phyloP scores from a whole-genome alignment of 2,888 invertebrate species.

The Hydraecia micacea region DNA sequence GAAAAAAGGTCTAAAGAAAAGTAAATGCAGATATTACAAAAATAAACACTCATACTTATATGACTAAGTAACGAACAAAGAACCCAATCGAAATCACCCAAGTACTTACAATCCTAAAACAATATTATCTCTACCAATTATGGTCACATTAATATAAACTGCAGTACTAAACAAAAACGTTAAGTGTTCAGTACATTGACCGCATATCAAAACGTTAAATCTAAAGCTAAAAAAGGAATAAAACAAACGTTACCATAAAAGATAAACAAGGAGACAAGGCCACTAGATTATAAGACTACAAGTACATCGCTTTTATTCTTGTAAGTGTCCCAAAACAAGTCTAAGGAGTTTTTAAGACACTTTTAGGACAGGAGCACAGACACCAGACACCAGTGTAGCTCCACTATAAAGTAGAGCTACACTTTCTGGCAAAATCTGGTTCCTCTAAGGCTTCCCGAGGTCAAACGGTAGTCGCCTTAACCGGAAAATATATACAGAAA shows the following conservation, averaged over 20 bases:
- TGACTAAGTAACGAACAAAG: slow-evolving; percentile 16
- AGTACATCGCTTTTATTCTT: neutral
- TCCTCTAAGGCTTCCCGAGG: neutral
- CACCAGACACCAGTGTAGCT: neutral
- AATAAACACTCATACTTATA: slow-evolving; percentile 10
- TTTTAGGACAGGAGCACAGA: neutral
- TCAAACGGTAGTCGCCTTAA: slow-evolving; percentile 1
- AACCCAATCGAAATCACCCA: slow-evolving; percentile 23
- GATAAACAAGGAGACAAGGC: slow-evolving; percentile 22
- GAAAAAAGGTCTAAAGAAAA: slow-evolving; percentile 10
- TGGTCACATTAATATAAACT: slow-evolving; percentile 21
- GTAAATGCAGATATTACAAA: neutral
- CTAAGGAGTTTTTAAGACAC: neutral
- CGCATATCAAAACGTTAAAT: slow-evolving; percentile 45
- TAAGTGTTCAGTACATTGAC: slow-evolving; percentile 54
- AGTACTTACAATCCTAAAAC: slow-evolving; percentile 39
- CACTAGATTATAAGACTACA: neutral
- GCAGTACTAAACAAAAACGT: slow-evolving; percentile 27
- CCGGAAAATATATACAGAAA: neutral
- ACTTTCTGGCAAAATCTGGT: slow-evolving; percentile 3
- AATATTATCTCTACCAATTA: slow-evolving; percentile 50
- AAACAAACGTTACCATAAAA: slow-evolving; percentile 33
- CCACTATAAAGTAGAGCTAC: neutral
- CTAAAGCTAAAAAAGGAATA: slow-evolving; percentile 30
- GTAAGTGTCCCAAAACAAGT: neutral